These are phyloP conservation scores for Condylura cristata DNA, from an alignment of 2,113 vertebrate genomes.

Conservation along the genomic window DNA sequence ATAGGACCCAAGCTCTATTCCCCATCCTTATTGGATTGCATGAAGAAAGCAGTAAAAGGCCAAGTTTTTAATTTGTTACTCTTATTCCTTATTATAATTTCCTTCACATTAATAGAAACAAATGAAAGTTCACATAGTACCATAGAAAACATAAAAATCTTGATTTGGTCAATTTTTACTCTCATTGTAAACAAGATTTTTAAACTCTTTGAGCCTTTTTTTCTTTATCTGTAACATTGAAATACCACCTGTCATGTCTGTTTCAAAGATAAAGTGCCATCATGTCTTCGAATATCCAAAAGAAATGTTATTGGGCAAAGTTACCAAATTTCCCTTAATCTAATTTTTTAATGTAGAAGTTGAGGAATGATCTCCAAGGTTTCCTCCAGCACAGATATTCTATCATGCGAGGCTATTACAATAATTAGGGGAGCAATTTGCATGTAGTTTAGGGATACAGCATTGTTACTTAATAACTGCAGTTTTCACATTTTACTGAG, in stretches of 20 bases:
- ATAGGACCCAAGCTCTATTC: neutral
- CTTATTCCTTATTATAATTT: constrained; percentile 23
- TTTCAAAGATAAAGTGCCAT: constrained; percentile 43
- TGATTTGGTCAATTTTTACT: neutral
- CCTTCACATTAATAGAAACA: constrained; percentile 34
- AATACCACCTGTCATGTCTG: neutral
- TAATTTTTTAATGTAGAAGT: neutral
- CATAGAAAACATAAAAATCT: constrained; percentile 7
- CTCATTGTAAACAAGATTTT: neutral
- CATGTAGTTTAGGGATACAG: neutral
- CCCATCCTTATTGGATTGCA: neutral
- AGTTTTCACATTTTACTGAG: constrained; percentile 54
- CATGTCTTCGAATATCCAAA: neutral
- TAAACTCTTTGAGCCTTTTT: constrained; percentile 19
- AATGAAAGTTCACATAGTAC: neutral
- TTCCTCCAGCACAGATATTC: constrained; percentile 32
- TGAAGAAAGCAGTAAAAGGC: constrained; percentile 28
- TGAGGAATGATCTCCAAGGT: neutral
- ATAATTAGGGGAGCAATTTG: neutral
- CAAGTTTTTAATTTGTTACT: neutral
- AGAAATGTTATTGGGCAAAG: neutral
- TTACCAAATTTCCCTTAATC: neutral
- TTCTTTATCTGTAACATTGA: neutral
- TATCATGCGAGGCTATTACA: neutral
- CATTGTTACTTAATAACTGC: constrained; percentile 34